Percentiles rank a stretch among this genome's conserved stretches.
These are phyloP conservation scores for Aphelenchoides avenae DNA, from an alignment of 1,140 invertebrate genomes.

Conservation along the genomic window DNA sequence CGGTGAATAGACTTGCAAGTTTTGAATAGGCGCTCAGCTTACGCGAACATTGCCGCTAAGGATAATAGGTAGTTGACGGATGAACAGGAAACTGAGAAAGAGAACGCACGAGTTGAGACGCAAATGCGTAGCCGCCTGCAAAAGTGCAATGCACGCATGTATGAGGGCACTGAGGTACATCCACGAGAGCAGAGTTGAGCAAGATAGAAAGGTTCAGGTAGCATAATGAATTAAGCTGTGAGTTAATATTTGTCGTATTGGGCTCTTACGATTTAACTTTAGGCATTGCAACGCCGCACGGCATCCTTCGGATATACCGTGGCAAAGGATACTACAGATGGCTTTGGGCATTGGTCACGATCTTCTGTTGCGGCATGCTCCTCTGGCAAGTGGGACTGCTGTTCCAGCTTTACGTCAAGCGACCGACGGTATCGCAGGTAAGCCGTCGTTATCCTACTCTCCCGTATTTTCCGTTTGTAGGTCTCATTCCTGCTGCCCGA, in stretches of 20 bases:
- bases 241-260: too few relatives aligned
- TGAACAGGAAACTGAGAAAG: too few relatives aligned
- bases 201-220: background rate
- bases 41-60: too few relatives aligned
- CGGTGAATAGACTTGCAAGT: too few relatives aligned
- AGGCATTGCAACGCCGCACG: slow-evolving; percentile 54
- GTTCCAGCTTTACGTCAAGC: slow-evolving; percentile 27
- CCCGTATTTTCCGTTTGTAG: slow-evolving; percentile 4
- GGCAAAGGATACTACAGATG: slow-evolving; percentile 30
- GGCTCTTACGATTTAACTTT: slow-evolving; percentile 13
- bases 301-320: slow-evolving; percentile 50
- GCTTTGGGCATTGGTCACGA: slow-evolving; percentile 46
- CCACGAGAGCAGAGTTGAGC: background rate
- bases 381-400: slow-evolving; percentile 39
- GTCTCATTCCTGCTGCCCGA: slow-evolving; percentile 40
- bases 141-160: too few relatives aligned
- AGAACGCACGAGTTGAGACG: too few relatives aligned
- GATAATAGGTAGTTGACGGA: too few relatives aligned
- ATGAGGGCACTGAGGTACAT: too few relatives aligned
- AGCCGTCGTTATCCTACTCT: too few relatives aligned
- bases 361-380: slow-evolving; percentile 35
- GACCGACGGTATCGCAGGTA: slow-evolving; percentile 56
- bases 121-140: too few relatives aligned
- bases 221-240: too few relatives aligned
- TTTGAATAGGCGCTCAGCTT: too few relatives aligned